Evolutionary conservation across 2,888 invertebrate genomes (phyloP), one percentile per base, ranked within the genome.

Genomic region (Emmelina monodactyla): DNA sequence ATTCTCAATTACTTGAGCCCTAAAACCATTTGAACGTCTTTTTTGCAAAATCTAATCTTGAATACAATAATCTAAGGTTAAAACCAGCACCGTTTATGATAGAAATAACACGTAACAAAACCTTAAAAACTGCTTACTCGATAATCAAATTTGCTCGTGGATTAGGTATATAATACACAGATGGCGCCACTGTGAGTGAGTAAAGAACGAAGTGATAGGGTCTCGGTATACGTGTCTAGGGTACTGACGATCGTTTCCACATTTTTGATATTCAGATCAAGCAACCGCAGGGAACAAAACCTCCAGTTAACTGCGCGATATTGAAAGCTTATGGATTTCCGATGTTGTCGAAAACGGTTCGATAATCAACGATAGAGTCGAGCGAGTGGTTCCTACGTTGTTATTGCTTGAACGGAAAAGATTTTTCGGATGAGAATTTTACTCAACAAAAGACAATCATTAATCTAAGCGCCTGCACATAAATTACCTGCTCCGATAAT

Each of bases 311-410:
- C 71, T 70, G 60, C 55, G 53, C 63, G 64, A 75, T 76, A 79
- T 79, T 79, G 78, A 78, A 78, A 76, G 71, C 68, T 78, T 79
- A 78, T 78, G 69, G 76, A 70, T 75, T 76, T 72, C 69, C 69
- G 63, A 72, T 75, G 67, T 65, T 69, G 58, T 60, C 58, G 59
- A 60, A 58, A 64, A 63, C 61, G 51, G 51, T 53, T 59, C 51
- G 48, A 60, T 63, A 68, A 71, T 65, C 62, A 68, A 60, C 51
- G 52, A 47, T 50, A 49, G 46, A 52, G 50, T 53, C 45, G 19
- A 5, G 9, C 5, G 19, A 6, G 19, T 19, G 5, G 19, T 5
- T n/a, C n/a, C n/a, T n/a, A n/a, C n/a, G n/a, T n/a, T n/a, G n/a
- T n/a, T n/a, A n/a, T n/a, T n/a, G n/a, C n/a, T n/a, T n/a, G n/a